phyloP scores from a whole-genome alignment of 2,888 invertebrate genomes.

The Dasysyrphus tricinctus region DNA sequence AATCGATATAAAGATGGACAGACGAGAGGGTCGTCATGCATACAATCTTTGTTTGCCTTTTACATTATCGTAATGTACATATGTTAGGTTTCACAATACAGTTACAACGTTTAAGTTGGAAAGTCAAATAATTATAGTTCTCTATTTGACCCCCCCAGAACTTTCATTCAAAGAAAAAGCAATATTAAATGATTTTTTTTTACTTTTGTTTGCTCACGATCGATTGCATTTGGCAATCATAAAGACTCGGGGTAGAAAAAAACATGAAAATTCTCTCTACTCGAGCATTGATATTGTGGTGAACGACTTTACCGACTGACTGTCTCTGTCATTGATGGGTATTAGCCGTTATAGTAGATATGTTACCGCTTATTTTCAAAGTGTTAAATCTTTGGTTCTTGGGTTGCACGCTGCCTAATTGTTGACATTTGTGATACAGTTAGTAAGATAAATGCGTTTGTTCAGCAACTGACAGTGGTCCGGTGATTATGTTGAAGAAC shows the following conservation, averaged over 20 bases:
- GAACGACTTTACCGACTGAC: constrained; percentile 19
- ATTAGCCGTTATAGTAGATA: not conserved
- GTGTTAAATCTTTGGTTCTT: constrained; percentile 47
- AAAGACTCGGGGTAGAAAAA: not conserved
- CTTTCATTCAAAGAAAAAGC: too few relatives aligned
- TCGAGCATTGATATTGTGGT: constrained; percentile 15
- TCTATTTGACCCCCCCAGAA: too few relatives aligned
- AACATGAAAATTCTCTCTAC: constrained; percentile 12
- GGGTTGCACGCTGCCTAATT: constrained; percentile 62
- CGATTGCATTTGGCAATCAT: constrained; percentile 7
- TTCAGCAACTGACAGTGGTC: constrained; percentile 47
- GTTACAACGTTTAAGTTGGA: too few relatives aligned
- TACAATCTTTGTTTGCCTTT: too few relatives aligned
- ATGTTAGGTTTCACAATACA: too few relatives aligned
- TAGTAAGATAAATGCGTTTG: constrained; percentile 70
- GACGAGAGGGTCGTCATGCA: too few relatives aligned
- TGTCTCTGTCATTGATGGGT: constrained; percentile 23
- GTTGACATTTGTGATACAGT: constrained; percentile 66
- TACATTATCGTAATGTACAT: too few relatives aligned
- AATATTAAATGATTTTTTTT: too few relatives aligned
- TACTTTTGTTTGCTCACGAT: not conserved
- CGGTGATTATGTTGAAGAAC: constrained; percentile 57
- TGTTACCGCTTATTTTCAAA: constrained; percentile 19
- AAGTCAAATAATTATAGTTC: too few relatives aligned
- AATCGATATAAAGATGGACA: too few relatives aligned